A percentile compares a stretch with the other conserved stretches of the same genome.
These are phyloP conservation scores for Clamator glandarius DNA, from an alignment of 2,797 vertebrate species.

Conservation along the genomic window DNA sequence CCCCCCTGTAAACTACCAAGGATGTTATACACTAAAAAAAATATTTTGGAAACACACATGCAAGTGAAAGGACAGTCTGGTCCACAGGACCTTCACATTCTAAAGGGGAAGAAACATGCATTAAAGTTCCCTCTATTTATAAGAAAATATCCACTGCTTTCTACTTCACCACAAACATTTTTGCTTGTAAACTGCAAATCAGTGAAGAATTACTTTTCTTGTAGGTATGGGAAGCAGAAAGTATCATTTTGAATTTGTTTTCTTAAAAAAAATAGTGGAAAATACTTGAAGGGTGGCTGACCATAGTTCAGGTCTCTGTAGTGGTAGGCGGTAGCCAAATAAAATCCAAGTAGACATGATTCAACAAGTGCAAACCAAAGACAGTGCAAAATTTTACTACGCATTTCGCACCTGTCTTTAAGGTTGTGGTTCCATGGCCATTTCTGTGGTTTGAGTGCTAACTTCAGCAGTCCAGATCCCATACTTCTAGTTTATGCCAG, in stretches of 20 bases:
- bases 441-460: neutral
- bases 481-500: neutral
- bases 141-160: neutral
- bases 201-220: neutral
- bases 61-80: neutral
- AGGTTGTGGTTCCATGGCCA: neutral
- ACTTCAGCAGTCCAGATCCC: neutral
- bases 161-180: neutral
- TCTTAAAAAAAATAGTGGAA: neutral
- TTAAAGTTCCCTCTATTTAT: neutral
- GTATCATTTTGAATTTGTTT: neutral
- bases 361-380: neutral
- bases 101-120: neutral
- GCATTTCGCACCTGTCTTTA: neutral
- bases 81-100: neutral
- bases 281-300: neutral
- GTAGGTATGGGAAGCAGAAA: neutral
- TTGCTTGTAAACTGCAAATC: neutral
- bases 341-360: neutral
- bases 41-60: neutral
- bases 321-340: neutral
- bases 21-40: neutral
- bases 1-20: neutral
- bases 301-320: neutral
- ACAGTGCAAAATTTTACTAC: neutral